These are phyloP conservation scores for Porphyrio hochstetteri DNA, from an alignment of 2,113 vertebrate genomes.

Conservation along the genomic window DNA sequence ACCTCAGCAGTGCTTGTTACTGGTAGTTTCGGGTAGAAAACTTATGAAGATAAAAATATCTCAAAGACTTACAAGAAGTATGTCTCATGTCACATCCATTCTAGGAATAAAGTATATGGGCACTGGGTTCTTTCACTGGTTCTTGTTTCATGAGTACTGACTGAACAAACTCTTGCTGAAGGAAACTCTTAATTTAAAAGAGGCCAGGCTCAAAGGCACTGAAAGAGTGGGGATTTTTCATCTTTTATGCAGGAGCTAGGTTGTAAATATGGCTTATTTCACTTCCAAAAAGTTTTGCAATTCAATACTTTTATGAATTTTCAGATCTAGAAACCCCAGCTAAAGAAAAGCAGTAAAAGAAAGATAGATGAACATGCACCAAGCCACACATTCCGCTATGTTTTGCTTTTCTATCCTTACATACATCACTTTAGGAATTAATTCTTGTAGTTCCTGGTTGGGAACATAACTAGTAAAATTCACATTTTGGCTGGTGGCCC, in stretches of 20 bases:
- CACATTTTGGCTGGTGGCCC: slow-evolving; percentile 8
- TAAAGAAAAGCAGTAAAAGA: background rate
- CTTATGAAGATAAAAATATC: background rate
- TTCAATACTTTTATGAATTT: background rate
- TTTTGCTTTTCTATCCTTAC: background rate
- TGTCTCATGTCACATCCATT: background rate
- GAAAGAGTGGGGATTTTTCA: background rate
- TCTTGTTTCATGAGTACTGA: background rate
- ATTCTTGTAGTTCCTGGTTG: background rate
- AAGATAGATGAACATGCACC: too few species aligned
- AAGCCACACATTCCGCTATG: background rate
- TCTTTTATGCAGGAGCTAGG: background rate
- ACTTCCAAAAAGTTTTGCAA: background rate
- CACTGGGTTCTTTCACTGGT: background rate
- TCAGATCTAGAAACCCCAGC: background rate
- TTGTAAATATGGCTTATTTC: background rate
- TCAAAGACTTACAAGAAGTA: background rate
- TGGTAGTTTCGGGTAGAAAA: background rate
- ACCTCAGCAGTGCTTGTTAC: background rate
- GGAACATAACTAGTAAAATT: background rate
- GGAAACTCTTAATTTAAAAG: background rate
- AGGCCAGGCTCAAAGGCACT: background rate
- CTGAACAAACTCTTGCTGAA: background rate
- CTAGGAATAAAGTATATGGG: background rate
- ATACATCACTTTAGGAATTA: background rate